Conservation (phyloP, 2,113 vertebrate genomes). For the Regulus satrapa region DNA sequence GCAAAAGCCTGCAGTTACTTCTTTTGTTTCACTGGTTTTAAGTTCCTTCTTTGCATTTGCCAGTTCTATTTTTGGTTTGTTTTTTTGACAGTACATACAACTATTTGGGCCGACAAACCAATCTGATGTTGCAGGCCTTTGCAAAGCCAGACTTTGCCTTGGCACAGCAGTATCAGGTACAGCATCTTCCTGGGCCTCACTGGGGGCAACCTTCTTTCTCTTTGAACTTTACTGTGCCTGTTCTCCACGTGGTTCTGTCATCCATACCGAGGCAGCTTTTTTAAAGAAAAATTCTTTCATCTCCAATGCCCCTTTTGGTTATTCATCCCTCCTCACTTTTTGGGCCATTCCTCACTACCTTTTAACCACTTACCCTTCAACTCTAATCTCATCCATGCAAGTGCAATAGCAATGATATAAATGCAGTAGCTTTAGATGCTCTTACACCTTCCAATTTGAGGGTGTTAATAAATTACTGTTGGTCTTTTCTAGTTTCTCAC, state of each 20-base stretch:
- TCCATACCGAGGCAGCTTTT: not conserved
- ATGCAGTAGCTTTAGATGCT: not conserved
- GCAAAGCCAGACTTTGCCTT: conserved; percentile 69
- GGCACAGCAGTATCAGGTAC: conserved; percentile 85
- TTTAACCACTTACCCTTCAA: not conserved
- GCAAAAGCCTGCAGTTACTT: not conserved
- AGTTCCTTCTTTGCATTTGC: not conserved
- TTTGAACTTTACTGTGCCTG: not conserved
- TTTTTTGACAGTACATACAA: conserved; percentile 86
- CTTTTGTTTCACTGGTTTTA: not conserved
- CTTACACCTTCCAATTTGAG: not conserved
- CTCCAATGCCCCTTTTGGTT: not conserved
- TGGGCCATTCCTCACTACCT: not conserved
- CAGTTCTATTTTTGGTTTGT: not conserved
- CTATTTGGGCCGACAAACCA: conserved; percentile 79
- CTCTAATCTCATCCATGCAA: not conserved
- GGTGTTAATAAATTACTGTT: not conserved
- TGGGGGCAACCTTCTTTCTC: not conserved
- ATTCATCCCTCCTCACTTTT: not conserved
- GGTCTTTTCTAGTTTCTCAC: conserved; percentile 68
- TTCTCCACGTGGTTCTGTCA: not conserved
- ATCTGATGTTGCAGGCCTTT: conserved; percentile 81
- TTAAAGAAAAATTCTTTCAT: not conserved
- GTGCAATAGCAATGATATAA: not conserved
- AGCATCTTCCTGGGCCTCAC: not conserved